Evolutionary conservation across 92 coral and sea anemone species (phyloP).

Genomic region (Porites divaricata): DNA sequence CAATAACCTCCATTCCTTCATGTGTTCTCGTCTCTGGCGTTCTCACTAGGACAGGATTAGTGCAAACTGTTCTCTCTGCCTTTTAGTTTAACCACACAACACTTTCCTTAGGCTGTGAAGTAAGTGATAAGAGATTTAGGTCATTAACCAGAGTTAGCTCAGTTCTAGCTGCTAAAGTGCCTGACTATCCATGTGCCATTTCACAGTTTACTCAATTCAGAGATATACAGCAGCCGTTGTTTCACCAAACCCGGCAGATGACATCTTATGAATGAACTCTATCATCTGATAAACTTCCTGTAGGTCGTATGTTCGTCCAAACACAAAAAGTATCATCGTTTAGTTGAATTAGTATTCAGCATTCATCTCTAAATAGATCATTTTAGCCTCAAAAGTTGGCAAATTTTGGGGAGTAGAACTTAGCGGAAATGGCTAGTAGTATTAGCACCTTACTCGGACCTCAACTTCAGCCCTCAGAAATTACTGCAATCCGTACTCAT

Average conservation of each 20-base stretch:
- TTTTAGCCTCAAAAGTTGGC: neutral
- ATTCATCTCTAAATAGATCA: neutral
- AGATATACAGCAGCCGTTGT: neutral
- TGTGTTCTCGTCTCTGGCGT: neutral
- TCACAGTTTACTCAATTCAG: conserved; percentile 31
- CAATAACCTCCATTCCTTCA: conserved; percentile 4
- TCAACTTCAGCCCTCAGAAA: conserved; percentile 29
- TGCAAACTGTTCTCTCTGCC: neutral
- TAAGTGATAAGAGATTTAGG: conserved; percentile 81
- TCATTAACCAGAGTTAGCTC: conserved; percentile 31
- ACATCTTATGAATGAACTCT: neutral
- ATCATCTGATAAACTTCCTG: conserved; percentile 29
- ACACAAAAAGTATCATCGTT: conserved; percentile 7
- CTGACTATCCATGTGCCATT: conserved; percentile 29
- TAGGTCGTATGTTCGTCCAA: conserved; percentile 4
- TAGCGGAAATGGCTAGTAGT: conserved; percentile 23
- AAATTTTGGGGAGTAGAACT: conserved; percentile 34
- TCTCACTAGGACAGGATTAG: conserved; percentile 9
- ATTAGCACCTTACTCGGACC: conserved; percentile 23
- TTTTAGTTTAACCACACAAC: conserved; percentile 32
- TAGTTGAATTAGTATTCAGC: too few relatives aligned
- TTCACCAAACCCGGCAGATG: neutral
- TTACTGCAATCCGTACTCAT: conserved; percentile 42
- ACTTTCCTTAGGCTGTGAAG: conserved; percentile 74
- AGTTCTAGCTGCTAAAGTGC: conserved; percentile 23